Percentiles rank a stretch among this genome's conserved stretches.
phyloP scores from a whole-genome alignment of 1,140 invertebrate genomes.

The Zaprionus gabonicus region DNA sequence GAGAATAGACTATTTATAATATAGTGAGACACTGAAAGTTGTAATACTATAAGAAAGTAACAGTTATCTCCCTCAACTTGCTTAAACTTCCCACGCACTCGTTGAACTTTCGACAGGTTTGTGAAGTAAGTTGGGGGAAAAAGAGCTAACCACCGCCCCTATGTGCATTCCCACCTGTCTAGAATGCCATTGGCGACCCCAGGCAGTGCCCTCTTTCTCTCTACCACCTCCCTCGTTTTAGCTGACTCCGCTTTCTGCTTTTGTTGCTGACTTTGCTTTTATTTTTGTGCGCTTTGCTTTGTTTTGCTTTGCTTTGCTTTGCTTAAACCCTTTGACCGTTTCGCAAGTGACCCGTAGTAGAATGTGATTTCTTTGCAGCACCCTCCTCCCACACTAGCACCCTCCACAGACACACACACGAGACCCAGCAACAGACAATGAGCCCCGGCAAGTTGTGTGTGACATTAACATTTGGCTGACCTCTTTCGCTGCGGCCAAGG shows the following conservation, averaged over 20 bases:
- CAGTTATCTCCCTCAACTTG: neutral
- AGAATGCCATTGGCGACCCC: constrained; percentile 45
- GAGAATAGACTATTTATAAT: neutral
- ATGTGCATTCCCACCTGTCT: constrained; percentile 70
- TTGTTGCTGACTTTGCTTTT: constrained; percentile 34
- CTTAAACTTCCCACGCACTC: constrained; percentile 76
- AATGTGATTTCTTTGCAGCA: constrained; percentile 74
- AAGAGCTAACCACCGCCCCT: constrained; percentile 13
- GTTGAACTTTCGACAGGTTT: constrained; percentile 55
- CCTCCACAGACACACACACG: neutral
- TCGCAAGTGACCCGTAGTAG: constrained; percentile 68
- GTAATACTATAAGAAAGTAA: no score
- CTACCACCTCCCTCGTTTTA: neutral
- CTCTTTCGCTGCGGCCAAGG: constrained; percentile 78
- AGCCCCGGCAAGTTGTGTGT: constrained; percentile 44
- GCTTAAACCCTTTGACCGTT: constrained; percentile 73
- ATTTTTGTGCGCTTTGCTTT: constrained; percentile 35
- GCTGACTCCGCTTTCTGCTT: neutral
- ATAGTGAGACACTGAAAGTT: no score
- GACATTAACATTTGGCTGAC: constrained; percentile 81
- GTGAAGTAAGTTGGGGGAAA: neutral
- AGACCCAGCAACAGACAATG: constrained; percentile 47
- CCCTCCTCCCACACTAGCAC: constrained; percentile 21
- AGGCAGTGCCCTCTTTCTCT: neutral
- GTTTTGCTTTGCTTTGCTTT: constrained; percentile 35